These are phyloP conservation scores for Radopholus similis DNA, from an alignment of 1,140 invertebrate genomes.

Conservation along the genomic window DNA sequence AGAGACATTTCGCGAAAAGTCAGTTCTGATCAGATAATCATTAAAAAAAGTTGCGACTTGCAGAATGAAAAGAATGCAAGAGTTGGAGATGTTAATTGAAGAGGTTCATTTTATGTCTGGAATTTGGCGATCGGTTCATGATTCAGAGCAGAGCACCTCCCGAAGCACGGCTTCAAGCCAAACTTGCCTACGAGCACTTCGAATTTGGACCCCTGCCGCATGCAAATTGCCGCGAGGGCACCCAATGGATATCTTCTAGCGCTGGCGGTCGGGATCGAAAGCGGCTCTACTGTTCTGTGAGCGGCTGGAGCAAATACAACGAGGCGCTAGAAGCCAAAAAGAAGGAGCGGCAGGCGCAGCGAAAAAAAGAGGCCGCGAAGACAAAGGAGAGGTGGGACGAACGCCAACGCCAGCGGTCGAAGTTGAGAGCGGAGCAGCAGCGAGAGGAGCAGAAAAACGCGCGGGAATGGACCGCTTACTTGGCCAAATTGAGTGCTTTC, in stretches of 20 bases:
- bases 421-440: not conserved
- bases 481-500: not conserved
- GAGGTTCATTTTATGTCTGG: too few relatives aligned
- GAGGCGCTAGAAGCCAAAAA: slow-evolving; percentile 12
- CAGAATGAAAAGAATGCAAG: slow-evolving; percentile 3
- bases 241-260: not conserved
- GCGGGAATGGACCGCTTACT: not conserved
- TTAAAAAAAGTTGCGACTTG: too few relatives aligned
- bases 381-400: not conserved
- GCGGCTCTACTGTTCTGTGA: slow-evolving; percentile 17
- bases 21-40: too few relatives aligned
- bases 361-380: slow-evolving; percentile 1
- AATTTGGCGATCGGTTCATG: too few relatives aligned
- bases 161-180: slow-evolving; percentile 8
- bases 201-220: slow-evolving; percentile 3
- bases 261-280: not conserved
- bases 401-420: not conserved
- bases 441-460: not conserved
- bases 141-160: not conserved
- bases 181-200: slow-evolving; percentile 10
- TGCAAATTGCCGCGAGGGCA: slow-evolving; percentile 6
- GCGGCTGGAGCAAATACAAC: slow-evolving; percentile 15
- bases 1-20: slow-evolving; percentile 14
- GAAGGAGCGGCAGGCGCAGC: not conserved
- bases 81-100: slow-evolving; percentile 6